Base-by-base conservation (phyloP, 2,797 vertebrate genomes). In the Myotis vivesi region DNA sequence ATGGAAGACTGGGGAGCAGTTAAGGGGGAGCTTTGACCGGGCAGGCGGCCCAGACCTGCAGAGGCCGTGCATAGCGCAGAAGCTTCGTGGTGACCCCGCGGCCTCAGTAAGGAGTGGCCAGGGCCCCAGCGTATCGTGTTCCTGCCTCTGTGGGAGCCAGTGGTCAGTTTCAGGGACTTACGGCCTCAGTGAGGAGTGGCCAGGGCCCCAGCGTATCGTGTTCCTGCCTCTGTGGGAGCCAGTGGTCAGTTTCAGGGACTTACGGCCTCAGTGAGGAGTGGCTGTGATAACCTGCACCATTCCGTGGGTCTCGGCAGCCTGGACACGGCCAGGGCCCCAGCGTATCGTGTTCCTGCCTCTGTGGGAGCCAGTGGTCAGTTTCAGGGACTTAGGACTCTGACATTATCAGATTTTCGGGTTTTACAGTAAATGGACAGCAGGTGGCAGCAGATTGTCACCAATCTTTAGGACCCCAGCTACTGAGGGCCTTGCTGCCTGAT, bases 361-460 rank as follows among this genome's bases (percentile, higher is more conserved):
- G n/a, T 49, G 1, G 10, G 53, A 51, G 36, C 28, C 30, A 8
- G 30, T 0, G 30, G 69, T 80, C 20, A 10, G 15, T 30, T 83
- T 55, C 2, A 22, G 30, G 36, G 44, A 30, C n/a, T 38, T 25
- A 19, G 0, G 41, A 12, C 30, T 81, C 76, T 57, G 71, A 19
- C 15, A 1, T 2, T 30, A 1, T 25, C 38, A 33, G 23, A 22
- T 41, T 57, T 80, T 59, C 0, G 0, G 28, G 66, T 49, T 85
- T 81, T 95, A 28, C 28, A 57, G 5, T 33, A 72, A 68, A 25
- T 79, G 86, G 30, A 49, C 93, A 62, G 17, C 87, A 98, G 97
- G 94, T 97, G 98, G 97, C 98, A 96, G 95, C 93, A 97, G 92
- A 94, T 53, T 72, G 44, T 80, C 51, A 7, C 46, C 19, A 19